phyloP scores from a whole-genome alignment of 2,113 vertebrate species.

The Tupaia chinensis region DNA sequence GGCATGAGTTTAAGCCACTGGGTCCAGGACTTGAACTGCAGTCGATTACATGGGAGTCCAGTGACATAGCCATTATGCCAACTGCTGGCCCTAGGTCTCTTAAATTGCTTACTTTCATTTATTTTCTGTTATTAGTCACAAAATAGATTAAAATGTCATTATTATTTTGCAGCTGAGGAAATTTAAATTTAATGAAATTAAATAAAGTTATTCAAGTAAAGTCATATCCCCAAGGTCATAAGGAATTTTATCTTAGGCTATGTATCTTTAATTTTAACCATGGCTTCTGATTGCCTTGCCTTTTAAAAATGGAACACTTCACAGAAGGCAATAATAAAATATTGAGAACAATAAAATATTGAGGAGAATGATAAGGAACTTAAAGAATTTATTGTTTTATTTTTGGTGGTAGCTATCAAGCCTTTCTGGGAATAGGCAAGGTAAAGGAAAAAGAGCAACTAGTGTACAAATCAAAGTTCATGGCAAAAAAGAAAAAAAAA shows the following conservation, averaged over 20 bases:
- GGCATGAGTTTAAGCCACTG: no score
- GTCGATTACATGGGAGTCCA: no score
- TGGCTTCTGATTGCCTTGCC: neutral
- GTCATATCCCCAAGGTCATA: neutral
- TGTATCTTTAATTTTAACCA: neutral
- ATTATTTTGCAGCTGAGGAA: conserved; percentile 56
- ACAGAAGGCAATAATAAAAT: neutral
- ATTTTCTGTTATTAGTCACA: no score
- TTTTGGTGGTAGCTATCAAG: neutral
- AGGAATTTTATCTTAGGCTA: neutral
- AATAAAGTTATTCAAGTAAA: conserved; percentile 49
- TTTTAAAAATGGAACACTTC: conserved; percentile 16
- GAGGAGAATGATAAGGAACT: neutral
- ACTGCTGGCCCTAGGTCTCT: no score
- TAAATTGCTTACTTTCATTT: no score
- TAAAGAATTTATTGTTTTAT: neutral
- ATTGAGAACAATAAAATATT: neutral
- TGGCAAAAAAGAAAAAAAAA: neutral
- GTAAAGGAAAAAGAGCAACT: neutral
- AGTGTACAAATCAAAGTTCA: neutral
- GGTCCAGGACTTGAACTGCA: no score
- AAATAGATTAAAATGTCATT: no score
- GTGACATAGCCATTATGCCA: no score
- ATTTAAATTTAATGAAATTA: conserved; percentile 9
- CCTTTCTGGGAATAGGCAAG: neutral